A percentile compares a stretch with the other conserved stretches of the same genome.
Evolutionary conservation across 2,113 vertebrate species (phyloP).

Genomic region (Acanthisitta chloris): DNA sequence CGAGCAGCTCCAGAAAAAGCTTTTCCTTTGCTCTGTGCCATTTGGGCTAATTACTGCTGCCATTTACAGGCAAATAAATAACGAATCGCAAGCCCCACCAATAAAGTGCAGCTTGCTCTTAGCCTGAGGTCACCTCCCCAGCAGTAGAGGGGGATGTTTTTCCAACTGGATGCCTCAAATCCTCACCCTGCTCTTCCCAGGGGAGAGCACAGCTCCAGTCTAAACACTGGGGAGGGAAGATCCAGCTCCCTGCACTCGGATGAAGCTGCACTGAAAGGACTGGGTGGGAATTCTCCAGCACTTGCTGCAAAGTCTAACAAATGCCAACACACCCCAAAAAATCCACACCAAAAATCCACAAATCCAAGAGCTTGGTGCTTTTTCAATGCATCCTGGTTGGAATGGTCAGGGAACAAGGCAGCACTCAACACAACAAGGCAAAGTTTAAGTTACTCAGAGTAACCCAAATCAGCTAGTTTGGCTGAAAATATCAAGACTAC

Average conservation of each 20-base stretch:
- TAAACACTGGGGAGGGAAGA: neutral
- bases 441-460: neutral
- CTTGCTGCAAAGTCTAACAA: neutral
- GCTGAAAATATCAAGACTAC: neutral
- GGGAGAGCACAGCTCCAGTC: rapidly evolving
- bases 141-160: rapidly evolving
- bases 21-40: neutral
- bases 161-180: neutral
- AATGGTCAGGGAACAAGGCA: rapidly evolving
- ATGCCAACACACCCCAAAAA: neutral
- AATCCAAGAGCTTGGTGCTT: neutral
- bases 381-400: neutral
- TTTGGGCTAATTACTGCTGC: neutral
- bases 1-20: neutral
- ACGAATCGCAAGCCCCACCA: neutral
- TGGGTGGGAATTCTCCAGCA: neutral
- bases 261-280: neutral
- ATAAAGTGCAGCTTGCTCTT: neutral
- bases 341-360: rapidly evolving
- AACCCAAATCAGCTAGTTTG: neutral
- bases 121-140: neutral
- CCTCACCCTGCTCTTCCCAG: neutral
- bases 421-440: neutral
- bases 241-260: rapidly evolving
- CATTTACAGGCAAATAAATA: neutral